Evolutionary conservation across 1,140 invertebrate genomes (phyloP), one percentile per base, ranked within the genome.

Genomic region (Eueides isabella): DNA sequence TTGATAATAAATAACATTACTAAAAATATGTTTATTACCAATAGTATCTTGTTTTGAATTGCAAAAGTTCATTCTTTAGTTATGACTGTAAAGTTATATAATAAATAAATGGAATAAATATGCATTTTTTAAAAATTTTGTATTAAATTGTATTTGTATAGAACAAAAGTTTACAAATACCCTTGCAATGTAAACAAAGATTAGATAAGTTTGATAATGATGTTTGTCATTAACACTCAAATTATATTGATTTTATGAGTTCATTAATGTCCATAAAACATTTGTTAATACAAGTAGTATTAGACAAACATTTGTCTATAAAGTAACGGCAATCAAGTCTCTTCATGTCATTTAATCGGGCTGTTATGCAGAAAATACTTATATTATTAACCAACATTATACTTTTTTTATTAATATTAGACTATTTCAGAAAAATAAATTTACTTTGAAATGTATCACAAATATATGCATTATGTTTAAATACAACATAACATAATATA

Each of bases 11-110:
- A 26, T 55, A 26, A 55, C 12, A 55, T 48, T 23, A 48, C 23
- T 55, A 55, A 12, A 55, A 55, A 55, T 26, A 55, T 55, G 26
- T 55, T 55, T 55, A 55, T 55, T 26, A 19, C 48, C 48, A 26
- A 55, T 26, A 23, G 19, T 55, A 12, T 55, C 48, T 11, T 23
- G 19, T 55, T 23, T 48, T 19, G n/a, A 19, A 48, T 48, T 19
- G n/a, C 41, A 48, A 48, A 48, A 48, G n/a, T n/a, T n/a, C 41
- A 19, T 48, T n/a, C 41, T 48, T 19, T 48, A 48, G 41, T 23
- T n/a, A 9, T 23, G 4, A 38, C 41, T 2, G 6, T 44, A n/a
- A n/a, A n/a, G n/a, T n/a, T n/a, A n/a, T 44, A 19, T 7, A 44
- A 44, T 19, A 44, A 44, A 6, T 19, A 19, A 12, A 44, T 19